Evolutionary conservation across 1,140 invertebrate species (phyloP).

Genomic region (Adoxophyes honmai): DNA sequence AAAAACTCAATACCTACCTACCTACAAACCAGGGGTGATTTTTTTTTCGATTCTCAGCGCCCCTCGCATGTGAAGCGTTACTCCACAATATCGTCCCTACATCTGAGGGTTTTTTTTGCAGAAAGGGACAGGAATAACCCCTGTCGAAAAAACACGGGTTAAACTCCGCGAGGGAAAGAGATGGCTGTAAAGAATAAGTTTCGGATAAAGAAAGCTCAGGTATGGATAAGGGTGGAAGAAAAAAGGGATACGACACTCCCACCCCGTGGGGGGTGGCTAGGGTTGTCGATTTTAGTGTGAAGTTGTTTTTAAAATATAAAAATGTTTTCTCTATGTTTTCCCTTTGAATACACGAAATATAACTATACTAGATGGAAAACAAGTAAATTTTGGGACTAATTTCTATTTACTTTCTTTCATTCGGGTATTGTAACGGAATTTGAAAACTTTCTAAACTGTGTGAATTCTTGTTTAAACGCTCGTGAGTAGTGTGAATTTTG

Average conservation of each 20-base stretch:
- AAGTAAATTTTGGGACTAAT: too few species aligned
- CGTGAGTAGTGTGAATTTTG: too few species aligned
- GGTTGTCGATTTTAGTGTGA: too few species aligned
- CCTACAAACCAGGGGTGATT: conserved; percentile 65
- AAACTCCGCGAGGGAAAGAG: conserved; percentile 40
- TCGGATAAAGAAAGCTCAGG: conserved; percentile 73
- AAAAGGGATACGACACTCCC: conserved; percentile 65
- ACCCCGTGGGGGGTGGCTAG: conserved; percentile 34
- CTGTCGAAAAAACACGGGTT: conserved; percentile 29
- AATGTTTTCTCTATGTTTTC: too few species aligned
- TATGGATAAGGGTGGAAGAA: conserved; percentile 73
- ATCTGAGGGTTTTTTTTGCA: conserved; percentile 63
- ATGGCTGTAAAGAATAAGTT: conserved; percentile 66
- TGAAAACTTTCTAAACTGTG: too few species aligned
- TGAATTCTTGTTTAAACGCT: too few species aligned
- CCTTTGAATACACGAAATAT: too few species aligned
- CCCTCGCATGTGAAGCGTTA: conserved; percentile 72
- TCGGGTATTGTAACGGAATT: too few species aligned
- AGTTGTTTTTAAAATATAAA: too few species aligned
- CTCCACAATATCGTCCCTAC: conserved; percentile 64
- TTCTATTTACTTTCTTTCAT: too few species aligned
- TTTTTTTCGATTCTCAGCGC: conserved; percentile 67
- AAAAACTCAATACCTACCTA: conserved; percentile 66
- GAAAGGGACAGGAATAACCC: conserved; percentile 34
- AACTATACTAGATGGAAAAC: too few species aligned